Conservation (phyloP, 2,888 invertebrate species). For the Acutogordius australiensis region DNA sequence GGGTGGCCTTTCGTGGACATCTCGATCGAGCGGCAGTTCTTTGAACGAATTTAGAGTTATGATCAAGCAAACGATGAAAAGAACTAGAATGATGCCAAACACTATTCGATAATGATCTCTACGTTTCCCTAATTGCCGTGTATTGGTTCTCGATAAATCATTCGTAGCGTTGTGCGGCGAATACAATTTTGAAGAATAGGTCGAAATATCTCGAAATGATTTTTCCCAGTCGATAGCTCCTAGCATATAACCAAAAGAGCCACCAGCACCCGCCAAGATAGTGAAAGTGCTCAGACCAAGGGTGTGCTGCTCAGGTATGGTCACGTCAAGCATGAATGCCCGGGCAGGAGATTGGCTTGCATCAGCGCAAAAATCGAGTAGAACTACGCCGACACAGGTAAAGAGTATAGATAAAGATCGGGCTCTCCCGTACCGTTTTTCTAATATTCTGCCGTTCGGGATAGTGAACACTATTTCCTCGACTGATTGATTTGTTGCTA, state of each 20-base stretch:
- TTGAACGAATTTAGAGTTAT: conserved; percentile 59
- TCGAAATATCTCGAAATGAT: too few species aligned
- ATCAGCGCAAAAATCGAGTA: conserved; percentile 76
- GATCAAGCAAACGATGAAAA: conserved; percentile 52
- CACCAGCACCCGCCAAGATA: conserved; percentile 77
- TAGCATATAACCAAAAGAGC: conserved; percentile 63
- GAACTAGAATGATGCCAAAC: conserved; percentile 57
- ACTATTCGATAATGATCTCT: conserved; percentile 70
- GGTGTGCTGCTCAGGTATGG: conserved; percentile 65
- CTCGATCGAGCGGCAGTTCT: conserved; percentile 44
- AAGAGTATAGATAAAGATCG: conserved; percentile 26
- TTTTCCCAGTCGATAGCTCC: conserved; percentile 73
- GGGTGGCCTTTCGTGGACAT: neutral
- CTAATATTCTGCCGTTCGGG: too few species aligned
- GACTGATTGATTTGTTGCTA: neutral
- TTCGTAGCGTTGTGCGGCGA: too few species aligned
- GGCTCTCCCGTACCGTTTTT: neutral
- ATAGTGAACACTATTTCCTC: neutral
- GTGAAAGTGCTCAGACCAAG: conserved; percentile 73
- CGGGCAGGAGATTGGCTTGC: conserved; percentile 78
- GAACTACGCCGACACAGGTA: conserved; percentile 61
- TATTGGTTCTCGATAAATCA: conserved; percentile 13
- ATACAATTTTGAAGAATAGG: too few species aligned
- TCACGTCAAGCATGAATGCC: conserved; percentile 67
- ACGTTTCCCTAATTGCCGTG: conserved; percentile 41